Evolutionary conservation across 1,140 invertebrate species (phyloP).

Genomic region (Saccostrea cuccullata): DNA sequence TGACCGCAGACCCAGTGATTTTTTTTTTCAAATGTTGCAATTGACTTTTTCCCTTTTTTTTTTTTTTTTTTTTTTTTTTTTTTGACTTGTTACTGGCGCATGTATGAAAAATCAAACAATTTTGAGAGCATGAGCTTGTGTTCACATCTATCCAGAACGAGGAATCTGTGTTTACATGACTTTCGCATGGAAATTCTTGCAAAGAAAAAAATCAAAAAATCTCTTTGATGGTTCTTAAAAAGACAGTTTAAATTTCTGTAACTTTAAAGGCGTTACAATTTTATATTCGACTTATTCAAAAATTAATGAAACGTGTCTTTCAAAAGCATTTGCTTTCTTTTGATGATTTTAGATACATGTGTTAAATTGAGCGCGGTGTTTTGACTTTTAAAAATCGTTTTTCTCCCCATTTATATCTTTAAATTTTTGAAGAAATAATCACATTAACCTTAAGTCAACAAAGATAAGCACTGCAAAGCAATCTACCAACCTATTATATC

Average conservation of each 20-base stretch:
- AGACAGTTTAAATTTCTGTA: neutral
- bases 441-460: constrained; percentile 25
- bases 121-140: no score
- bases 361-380: constrained; percentile 30
- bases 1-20: no score
- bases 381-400: constrained; percentile 20
- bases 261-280: constrained; percentile 18
- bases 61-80: no score
- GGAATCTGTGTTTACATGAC: neutral
- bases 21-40: no score
- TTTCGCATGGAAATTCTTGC: neutral
- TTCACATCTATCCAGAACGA: no score
- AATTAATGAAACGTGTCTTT: constrained; percentile 22
- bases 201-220: neutral
- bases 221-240: neutral
- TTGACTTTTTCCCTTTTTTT: no score
- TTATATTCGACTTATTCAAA: neutral
- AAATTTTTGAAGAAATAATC: neutral
- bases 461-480: neutral
- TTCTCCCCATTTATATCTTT: constrained; percentile 5
- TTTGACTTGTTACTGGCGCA: no score
- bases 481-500: neutral
- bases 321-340: neutral
- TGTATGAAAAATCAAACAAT: no score
- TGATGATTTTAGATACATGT: constrained; percentile 29